A percentile compares a stretch with the other conserved stretches of the same genome.
Evolutionary conservation across 2,888 invertebrate genomes (phyloP).

Genomic region (Zygothrica quintamaculata): DNA sequence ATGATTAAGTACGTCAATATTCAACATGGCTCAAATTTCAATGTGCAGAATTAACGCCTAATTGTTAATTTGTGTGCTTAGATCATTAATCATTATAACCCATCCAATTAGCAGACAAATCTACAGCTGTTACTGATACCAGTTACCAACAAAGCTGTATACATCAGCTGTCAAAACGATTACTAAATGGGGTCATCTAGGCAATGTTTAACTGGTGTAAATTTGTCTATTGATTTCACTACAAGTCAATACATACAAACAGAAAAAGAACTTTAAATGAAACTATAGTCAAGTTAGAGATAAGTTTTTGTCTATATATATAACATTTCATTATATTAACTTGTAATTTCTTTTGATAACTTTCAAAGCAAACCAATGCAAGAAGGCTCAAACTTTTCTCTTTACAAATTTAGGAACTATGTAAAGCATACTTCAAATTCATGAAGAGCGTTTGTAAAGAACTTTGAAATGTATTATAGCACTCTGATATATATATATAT

Average conservation of each 20-base stretch:
- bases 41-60: conserved; percentile 23
- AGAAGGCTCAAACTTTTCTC: no score
- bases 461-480: no score
- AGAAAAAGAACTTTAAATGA: no score
- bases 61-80: conserved; percentile 36
- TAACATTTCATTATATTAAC: no score
- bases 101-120: conserved; percentile 54
- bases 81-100: conserved; percentile 55
- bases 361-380: no score
- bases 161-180: conserved; percentile 1
- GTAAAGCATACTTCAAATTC: no score
- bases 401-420: no score
- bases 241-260: background rate
- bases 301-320: no score
- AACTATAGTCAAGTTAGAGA: no score
- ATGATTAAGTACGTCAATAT: conserved; percentile 22
- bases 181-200: conserved; percentile 13
- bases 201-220: conserved; percentile 12
- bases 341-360: no score
- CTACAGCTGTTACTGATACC: conserved; percentile 21
- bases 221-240: background rate
- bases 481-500: no score
- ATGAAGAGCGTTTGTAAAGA: no score
- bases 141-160: conserved; percentile 1
- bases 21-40: conserved; percentile 15